phyloP scores from a whole-genome alignment of 2,888 invertebrate genomes.

The Trissoscelio sp. region DNA sequence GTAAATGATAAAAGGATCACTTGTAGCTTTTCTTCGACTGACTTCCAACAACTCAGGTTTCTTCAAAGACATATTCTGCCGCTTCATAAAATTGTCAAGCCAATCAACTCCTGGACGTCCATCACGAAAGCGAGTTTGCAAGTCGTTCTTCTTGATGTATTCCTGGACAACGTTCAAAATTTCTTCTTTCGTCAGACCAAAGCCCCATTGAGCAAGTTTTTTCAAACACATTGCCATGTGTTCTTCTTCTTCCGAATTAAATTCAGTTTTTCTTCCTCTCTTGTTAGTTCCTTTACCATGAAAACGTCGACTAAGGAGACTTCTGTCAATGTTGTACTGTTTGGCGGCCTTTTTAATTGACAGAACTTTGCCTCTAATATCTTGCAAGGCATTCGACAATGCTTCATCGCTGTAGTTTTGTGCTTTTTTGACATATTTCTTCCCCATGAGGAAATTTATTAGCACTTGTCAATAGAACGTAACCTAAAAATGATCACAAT shows the following conservation, averaged over 20 bases:
- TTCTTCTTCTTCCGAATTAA: slow-evolving; percentile 15
- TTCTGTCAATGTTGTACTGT: slow-evolving; percentile 36
- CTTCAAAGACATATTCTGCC: slow-evolving; percentile 1
- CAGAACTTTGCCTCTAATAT: not conserved
- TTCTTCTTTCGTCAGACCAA: slow-evolving; percentile 28
- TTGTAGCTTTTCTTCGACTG: slow-evolving; percentile 18
- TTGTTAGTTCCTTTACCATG: slow-evolving; percentile 25
- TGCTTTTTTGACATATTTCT: slow-evolving; percentile 13
- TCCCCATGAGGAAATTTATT: not conserved
- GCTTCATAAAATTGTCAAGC: slow-evolving; percentile 21
- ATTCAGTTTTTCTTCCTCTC: slow-evolving; percentile 32
- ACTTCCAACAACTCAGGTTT: slow-evolving; percentile 24
- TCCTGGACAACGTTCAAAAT: slow-evolving; percentile 16
- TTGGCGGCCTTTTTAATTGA: slow-evolving; percentile 14
- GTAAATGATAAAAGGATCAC: slow-evolving; percentile 45
- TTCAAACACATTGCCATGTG: slow-evolving; percentile 19
- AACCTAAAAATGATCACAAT: slow-evolving; percentile 14
- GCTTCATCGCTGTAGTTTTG: slow-evolving; percentile 6
- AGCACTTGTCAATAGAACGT: not conserved
- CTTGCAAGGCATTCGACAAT: slow-evolving; percentile 16
- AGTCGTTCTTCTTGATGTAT: slow-evolving; percentile 8
- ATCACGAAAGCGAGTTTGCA: slow-evolving; percentile 3
- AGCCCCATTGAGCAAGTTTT: slow-evolving; percentile 36
- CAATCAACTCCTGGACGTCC: slow-evolving; percentile 16
- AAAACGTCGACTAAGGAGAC: slow-evolving; percentile 25